phyloP scores from a whole-genome alignment of 1,140 invertebrate genomes.

The Solenopsis fugax region DNA sequence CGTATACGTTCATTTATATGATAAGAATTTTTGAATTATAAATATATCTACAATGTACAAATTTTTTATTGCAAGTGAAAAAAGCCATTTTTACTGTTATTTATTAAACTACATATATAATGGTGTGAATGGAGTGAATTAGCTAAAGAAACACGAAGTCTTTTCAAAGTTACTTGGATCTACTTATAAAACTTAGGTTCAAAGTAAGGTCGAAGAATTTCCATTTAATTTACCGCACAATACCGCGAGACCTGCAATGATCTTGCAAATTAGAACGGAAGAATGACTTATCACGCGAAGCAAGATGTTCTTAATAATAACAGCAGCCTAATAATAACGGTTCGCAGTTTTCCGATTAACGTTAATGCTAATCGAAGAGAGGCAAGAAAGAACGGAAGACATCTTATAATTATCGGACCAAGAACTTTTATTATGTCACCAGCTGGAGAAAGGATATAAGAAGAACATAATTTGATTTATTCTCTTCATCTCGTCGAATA shows the following conservation, averaged over 20 bases:
- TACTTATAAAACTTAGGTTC: slow-evolving; percentile 55
- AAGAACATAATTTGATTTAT: background rate
- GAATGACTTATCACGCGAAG: slow-evolving; percentile 22
- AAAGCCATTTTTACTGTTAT: slow-evolving; percentile 17
- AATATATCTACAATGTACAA: background rate
- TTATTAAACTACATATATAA: background rate
- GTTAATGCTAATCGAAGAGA: background rate
- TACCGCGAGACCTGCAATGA: slow-evolving; percentile 35
- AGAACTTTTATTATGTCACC: background rate
- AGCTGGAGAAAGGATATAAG: background rate
- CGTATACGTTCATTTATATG: too few relatives aligned
- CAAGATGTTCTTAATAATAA: slow-evolving; percentile 52
- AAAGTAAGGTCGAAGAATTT: slow-evolving; percentile 55
- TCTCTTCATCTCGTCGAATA: background rate
- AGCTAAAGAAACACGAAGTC: background rate
- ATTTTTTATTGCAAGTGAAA: background rate
- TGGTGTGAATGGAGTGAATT: background rate
- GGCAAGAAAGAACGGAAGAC: background rate
- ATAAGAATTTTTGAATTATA: slow-evolving; percentile 4
- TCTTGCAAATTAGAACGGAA: slow-evolving; percentile 57
- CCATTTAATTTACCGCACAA: slow-evolving; percentile 47
- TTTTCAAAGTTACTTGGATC: slow-evolving; percentile 32
- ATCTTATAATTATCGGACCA: slow-evolving; percentile 5
- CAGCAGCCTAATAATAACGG: slow-evolving; percentile 43
- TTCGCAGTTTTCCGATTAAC: slow-evolving; percentile 4